Evolutionary conservation across 2,113 vertebrate species (phyloP), one percentile per base, ranked within the genome.

Genomic region (Neodontobutis hainanensis): DNA sequence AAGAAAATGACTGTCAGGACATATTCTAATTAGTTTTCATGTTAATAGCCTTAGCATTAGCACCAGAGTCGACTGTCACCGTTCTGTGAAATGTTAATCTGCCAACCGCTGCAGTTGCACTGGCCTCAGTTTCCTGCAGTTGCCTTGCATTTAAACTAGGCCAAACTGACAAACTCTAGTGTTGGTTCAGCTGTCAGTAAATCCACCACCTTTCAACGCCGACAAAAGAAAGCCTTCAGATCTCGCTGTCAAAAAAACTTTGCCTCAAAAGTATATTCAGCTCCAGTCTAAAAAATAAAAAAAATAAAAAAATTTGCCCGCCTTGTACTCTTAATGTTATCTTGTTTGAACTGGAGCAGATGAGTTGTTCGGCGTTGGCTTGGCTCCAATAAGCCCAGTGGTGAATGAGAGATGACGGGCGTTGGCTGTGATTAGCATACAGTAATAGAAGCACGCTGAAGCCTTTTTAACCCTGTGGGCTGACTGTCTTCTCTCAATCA

Each of bases 351-450:
- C 53, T 76, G 65, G 59, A 81, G 52, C 50, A 58, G 46, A 75
- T 51, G 60, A 73, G 73, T 65, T 42, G 73, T 65, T 42, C 40
- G 46, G 46, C 61, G 60, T 73, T 75, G 87, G 77, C 69, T 49
- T 3, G 49, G 74, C 66, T 74, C 69, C 74, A 74, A 45, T 40
- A 19, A 43, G 44, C 59, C 53, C 3, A 35, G 42, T 48, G 60
- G 71, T 70, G 72, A 78, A 82, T 49, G 67, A 55, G 68, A 65
- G 80, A 63, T 72, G 75, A 80, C 8, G 62, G 66, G 53, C 48
- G 64, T 58, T 80, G 70, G 65, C 81, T 72, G 53, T 68, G 74
- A 85, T 89, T 87, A 81, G 75, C 75, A 83, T 61, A 79, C 65
- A 67, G 77, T 75, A 68, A 77, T 65, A 67, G 81, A 79, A 63